phyloP scores from a whole-genome alignment of 2,113 vertebrate species.

The Vicugna pacos region DNA sequence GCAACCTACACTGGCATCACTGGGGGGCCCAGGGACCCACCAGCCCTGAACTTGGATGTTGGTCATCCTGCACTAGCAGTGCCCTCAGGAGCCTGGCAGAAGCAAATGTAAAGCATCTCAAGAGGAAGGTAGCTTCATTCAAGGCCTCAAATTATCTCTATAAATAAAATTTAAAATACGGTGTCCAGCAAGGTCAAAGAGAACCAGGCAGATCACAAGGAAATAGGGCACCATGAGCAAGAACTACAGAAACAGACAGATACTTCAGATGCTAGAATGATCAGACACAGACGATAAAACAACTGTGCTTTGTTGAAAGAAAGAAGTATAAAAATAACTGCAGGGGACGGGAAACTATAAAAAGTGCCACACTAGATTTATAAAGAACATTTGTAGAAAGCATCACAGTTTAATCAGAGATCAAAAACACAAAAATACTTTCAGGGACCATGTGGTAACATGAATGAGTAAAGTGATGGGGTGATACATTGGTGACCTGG shows the following conservation, averaged over 20 bases:
- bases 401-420: conserved; percentile 29
- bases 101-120: background rate
- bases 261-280: background rate
- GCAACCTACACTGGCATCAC: background rate
- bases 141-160: background rate
- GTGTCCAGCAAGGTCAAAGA: background rate
- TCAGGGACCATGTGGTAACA: background rate
- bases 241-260: background rate
- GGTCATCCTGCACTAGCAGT: background rate
- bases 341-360: conserved; percentile 21
- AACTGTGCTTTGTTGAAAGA: conserved; percentile 1
- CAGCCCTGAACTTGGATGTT: background rate
- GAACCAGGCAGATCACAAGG: background rate
- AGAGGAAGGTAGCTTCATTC: background rate
- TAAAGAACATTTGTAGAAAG: conserved; percentile 52
- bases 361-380: background rate
- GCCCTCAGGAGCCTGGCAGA: conserved; percentile 23
- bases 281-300: conserved; percentile 18
- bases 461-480: background rate
- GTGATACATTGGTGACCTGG: background rate
- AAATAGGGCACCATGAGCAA: background rate
- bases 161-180: background rate
- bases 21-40: background rate
- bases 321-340: background rate
- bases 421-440: conserved; percentile 36